Evolutionary conservation across 2,888 invertebrate species (phyloP).

Genomic region (Ganaspis brasiliensis): DNA sequence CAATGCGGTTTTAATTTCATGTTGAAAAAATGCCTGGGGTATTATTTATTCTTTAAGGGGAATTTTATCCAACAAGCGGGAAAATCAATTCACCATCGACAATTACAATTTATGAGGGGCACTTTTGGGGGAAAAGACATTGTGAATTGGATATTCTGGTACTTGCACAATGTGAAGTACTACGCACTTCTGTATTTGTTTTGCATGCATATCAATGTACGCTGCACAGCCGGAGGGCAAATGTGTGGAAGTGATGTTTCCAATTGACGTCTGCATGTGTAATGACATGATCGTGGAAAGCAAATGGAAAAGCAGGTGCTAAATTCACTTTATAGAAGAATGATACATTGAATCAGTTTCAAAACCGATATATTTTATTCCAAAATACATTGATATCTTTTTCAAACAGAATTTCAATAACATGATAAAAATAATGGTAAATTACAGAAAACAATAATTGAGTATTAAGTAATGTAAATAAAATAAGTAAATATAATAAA

Average conservation of each 20-base stretch:
- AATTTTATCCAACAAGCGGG: not conserved
- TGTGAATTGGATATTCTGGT: not conserved
- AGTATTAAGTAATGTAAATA: too few species aligned
- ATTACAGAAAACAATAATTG: not conserved
- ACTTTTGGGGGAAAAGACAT: not conserved
- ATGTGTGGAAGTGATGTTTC: conserved; percentile 7
- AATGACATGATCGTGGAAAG: not conserved
- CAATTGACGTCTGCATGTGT: conserved; percentile 12
- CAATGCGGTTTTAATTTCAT: too few species aligned
- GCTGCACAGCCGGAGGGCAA: not conserved
- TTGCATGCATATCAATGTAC: not conserved
- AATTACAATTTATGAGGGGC: not conserved
- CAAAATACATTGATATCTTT: not conserved
- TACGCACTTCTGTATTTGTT: conserved; percentile 14
- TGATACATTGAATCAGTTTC: not conserved
- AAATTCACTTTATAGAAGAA: conserved; percentile 7
- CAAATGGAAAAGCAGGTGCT: conserved; percentile 5
- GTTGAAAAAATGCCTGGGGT: not conserved
- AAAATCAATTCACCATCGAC: not conserved
- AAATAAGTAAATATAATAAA: too few species aligned
- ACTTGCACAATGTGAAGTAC: not conserved
- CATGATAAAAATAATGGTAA: not conserved
- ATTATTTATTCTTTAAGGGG: not conserved
- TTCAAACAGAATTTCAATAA: not conserved
- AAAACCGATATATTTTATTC: not conserved